Conservation (phyloP, 2,797 vertebrate species). For the Toxotes lorentzi region DNA sequence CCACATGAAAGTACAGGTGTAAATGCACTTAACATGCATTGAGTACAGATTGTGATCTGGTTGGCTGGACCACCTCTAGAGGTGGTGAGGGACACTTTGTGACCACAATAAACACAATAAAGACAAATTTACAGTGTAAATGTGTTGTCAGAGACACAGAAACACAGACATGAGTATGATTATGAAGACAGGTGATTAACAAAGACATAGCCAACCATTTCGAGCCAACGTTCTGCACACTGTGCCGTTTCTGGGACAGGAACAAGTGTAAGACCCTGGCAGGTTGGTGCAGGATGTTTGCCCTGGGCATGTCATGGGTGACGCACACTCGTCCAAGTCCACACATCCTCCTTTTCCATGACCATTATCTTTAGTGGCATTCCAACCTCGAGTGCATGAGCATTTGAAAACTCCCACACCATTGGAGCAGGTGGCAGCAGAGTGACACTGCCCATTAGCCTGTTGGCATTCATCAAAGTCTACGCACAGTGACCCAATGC, state of each 20-base stretch:
- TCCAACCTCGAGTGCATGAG: slow-evolving; percentile 82
- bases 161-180: not conserved
- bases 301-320: slow-evolving; percentile 66
- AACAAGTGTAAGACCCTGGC: slow-evolving; percentile 83
- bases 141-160: not conserved
- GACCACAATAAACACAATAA: no score
- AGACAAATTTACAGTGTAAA: no score
- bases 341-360: slow-evolving; percentile 77
- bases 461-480: slow-evolving; percentile 87
- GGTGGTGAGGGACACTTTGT: no score
- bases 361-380: slow-evolving; percentile 62
- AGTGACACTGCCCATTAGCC: slow-evolving; percentile 78
- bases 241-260: slow-evolving; percentile 71
- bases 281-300: slow-evolving; percentile 80
- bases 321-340: slow-evolving; percentile 84
- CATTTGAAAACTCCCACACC: slow-evolving; percentile 81
- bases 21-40: no score
- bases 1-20: no score
- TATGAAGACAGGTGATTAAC: slow-evolving; percentile 5
- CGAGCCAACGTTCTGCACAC: slow-evolving; percentile 62
- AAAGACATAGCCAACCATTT: slow-evolving; percentile 80
- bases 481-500: slow-evolving; percentile 78
- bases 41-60: no score
- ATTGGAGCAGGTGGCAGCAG: slow-evolving; percentile 84
- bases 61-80: no score